Percentiles rank a stretch among this genome's conserved stretches.
Conservation (phyloP, 2,888 invertebrate species). For the Orthonychiurus folsomi region DNA sequence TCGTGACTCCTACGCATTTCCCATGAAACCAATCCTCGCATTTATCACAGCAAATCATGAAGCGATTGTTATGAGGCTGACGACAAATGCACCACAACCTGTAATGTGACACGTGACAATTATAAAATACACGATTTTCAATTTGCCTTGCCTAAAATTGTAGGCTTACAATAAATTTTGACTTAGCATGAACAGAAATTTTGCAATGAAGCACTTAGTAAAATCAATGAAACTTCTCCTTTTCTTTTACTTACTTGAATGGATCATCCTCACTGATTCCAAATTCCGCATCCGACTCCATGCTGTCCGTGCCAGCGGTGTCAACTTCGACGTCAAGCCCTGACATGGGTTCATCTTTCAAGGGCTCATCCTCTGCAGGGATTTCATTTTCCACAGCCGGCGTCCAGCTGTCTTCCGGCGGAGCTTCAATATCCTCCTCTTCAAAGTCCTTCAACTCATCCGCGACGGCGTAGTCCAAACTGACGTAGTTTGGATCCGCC, state of each 20-base stretch:
- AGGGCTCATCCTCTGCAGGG: too few relatives aligned
- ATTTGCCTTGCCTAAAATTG: neutral
- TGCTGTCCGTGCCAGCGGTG: slow-evolving; percentile 40
- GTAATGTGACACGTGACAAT: too few relatives aligned
- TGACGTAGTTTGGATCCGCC: slow-evolving; percentile 44
- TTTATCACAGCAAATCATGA: slow-evolving; percentile 94
- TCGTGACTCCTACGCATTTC: slow-evolving; percentile 88
- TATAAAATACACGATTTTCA: neutral
- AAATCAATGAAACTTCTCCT: neutral
- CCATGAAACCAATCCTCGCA: slow-evolving; percentile 98
- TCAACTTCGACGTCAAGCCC: slow-evolving; percentile 15
- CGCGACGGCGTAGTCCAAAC: slow-evolving; percentile 26
- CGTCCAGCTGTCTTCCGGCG: too few relatives aligned
- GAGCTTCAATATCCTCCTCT: slow-evolving; percentile 15
- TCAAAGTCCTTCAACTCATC: slow-evolving; percentile 9
- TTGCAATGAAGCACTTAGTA: slow-evolving; percentile 6
- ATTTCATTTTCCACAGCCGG: too few relatives aligned
- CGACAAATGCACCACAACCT: slow-evolving; percentile 92
- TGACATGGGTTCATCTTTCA: too few relatives aligned
- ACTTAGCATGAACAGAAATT: neutral
- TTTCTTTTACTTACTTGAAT: slow-evolving; percentile 21
- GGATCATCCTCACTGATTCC: slow-evolving; percentile 43
- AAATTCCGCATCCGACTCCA: slow-evolving; percentile 40
- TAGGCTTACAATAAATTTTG: neutral
- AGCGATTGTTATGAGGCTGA: slow-evolving; percentile 86